These are phyloP conservation scores for Disparrhopalites patrizii DNA, from an alignment of 2,888 invertebrate genomes.

Conservation along the genomic window DNA sequence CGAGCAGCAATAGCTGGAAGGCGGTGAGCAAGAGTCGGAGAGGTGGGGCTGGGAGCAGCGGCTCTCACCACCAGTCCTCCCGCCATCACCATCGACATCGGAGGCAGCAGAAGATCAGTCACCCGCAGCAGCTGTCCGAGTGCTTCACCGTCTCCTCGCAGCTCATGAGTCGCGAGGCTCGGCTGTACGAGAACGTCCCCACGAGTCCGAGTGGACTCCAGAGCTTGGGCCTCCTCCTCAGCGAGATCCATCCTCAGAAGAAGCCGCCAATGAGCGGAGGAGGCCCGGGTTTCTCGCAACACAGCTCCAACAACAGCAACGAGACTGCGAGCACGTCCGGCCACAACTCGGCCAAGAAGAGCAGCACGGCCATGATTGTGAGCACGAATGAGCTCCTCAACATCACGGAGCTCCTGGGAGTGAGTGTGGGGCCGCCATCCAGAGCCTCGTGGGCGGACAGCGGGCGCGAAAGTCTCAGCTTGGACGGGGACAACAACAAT, in stretches of 20 bases:
- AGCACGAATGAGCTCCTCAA: slow-evolving; percentile 29
- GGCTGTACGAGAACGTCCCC: slow-evolving; percentile 48
- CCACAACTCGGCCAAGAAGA: slow-evolving; percentile 32
- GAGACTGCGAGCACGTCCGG: slow-evolving; percentile 35
- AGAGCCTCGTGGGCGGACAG: slow-evolving; percentile 46
- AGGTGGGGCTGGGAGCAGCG: slow-evolving; percentile 10
- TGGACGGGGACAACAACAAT: slow-evolving; percentile 47
- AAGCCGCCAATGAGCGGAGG: slow-evolving; percentile 33
- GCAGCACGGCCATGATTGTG: slow-evolving; percentile 6
- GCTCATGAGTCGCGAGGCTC: slow-evolving; percentile 42
- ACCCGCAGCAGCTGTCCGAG: slow-evolving; percentile 9
- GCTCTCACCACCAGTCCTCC: slow-evolving; percentile 23
- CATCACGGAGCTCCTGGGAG: slow-evolving; percentile 43
- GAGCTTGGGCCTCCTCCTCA: slow-evolving; percentile 39
- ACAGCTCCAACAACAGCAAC: slow-evolving; percentile 23
- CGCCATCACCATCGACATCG: slow-evolving; percentile 26
- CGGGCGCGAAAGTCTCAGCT: slow-evolving; percentile 46
- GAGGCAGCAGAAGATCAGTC: background rate
- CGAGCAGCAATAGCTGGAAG: background rate
- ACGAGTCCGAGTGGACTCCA: slow-evolving; percentile 38
- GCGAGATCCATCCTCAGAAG: slow-evolving; percentile 16
- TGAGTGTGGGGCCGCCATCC: slow-evolving; percentile 38
- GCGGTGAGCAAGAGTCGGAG: background rate
- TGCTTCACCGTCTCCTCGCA: slow-evolving; percentile 47
- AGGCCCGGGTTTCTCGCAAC: slow-evolving; percentile 25